Percentiles rank a stretch among this genome's conserved stretches.
Evolutionary conservation across 2,888 invertebrate species (phyloP).

Genomic region (Pedicia rivosa): DNA sequence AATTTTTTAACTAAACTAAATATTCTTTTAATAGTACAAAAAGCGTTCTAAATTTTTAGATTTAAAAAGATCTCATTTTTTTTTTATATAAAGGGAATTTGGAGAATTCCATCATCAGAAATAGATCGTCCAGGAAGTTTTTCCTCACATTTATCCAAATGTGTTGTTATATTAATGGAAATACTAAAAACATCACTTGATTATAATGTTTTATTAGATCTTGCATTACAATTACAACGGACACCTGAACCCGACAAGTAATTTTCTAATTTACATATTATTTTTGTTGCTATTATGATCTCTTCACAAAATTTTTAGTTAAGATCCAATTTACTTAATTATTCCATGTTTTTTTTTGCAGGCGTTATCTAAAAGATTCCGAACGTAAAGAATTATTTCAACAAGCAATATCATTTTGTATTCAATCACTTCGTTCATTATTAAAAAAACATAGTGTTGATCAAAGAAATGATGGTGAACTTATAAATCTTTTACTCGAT

Average conservation of each 20-base stretch:
- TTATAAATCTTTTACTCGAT: constrained; percentile 37
- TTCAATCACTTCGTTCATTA: constrained; percentile 49
- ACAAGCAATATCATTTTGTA: constrained; percentile 58
- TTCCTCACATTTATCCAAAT: constrained; percentile 78
- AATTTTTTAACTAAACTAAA: constrained; percentile 5
- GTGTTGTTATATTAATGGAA: constrained; percentile 65
- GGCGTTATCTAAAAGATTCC: constrained; percentile 68
- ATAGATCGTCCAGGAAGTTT: constrained; percentile 87
- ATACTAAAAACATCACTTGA: constrained; percentile 66
- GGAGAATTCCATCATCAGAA: constrained; percentile 80
- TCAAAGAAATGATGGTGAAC: constrained; percentile 34
- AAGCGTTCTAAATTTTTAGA: no score
- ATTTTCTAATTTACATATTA: no score
- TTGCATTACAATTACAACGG: constrained; percentile 61
- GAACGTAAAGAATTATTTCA: constrained; percentile 69
- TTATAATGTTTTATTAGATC: constrained; percentile 58
- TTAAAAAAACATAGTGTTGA: constrained; percentile 38
- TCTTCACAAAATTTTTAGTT: constrained; percentile 1
- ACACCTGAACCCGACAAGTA: constrained; percentile 78
- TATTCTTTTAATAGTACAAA: not conserved
- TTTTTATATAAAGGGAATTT: constrained; percentile 49
- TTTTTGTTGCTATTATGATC: constrained; percentile 4
- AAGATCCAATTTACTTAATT: constrained; percentile 1
- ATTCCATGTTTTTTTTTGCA: constrained; percentile 21
- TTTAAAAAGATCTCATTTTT: constrained; percentile 4